A percentile compares a stretch with the other conserved stretches of the same genome.
These are phyloP conservation scores for Actinernus sp. DNA, from an alignment of 92 coral and sea anemone genomes.

Conservation along the genomic window DNA sequence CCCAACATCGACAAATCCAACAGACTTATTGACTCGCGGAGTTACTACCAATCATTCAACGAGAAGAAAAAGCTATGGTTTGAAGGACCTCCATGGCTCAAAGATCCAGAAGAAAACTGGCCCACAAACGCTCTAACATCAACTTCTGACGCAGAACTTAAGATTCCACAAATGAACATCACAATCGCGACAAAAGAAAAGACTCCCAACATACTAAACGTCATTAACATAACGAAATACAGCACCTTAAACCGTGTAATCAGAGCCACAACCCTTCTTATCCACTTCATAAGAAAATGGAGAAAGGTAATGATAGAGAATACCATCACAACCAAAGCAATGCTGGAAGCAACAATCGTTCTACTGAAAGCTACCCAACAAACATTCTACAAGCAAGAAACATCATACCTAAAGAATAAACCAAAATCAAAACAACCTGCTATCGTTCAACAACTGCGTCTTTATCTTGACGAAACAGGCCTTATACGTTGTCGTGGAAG, in stretches of 20 bases:
- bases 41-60: conserved; percentile 12
- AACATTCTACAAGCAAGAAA: conserved; percentile 23
- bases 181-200: conserved; percentile 12
- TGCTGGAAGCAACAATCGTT: conserved; percentile 9
- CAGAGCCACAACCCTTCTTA: conserved; percentile 35
- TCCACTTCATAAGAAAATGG: conserved; percentile 20
- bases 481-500: neutral
- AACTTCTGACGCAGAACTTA: neutral
- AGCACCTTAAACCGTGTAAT: conserved; percentile 36
- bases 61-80: conserved; percentile 35
- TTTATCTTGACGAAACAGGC: neutral
- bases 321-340: conserved; percentile 22
- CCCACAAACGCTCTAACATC: conserved; percentile 4
- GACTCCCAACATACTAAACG: conserved; percentile 37
- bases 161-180: conserved; percentile 15
- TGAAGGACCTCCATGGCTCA: conserved; percentile 48
- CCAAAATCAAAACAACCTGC: conserved; percentile 23
- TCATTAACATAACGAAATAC: conserved; percentile 37
- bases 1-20: conserved; percentile 29
- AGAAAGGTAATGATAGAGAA: conserved; percentile 1
- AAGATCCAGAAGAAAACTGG: conserved; percentile 28
- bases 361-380: conserved; percentile 28
- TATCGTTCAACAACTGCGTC: conserved; percentile 8
- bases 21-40: conserved; percentile 41
- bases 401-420: conserved; percentile 5